Percentiles rank a stretch among this genome's conserved stretches.
Conservation (phyloP, 2,797 vertebrate species). For the Aselliscus stoliczkanus region DNA sequence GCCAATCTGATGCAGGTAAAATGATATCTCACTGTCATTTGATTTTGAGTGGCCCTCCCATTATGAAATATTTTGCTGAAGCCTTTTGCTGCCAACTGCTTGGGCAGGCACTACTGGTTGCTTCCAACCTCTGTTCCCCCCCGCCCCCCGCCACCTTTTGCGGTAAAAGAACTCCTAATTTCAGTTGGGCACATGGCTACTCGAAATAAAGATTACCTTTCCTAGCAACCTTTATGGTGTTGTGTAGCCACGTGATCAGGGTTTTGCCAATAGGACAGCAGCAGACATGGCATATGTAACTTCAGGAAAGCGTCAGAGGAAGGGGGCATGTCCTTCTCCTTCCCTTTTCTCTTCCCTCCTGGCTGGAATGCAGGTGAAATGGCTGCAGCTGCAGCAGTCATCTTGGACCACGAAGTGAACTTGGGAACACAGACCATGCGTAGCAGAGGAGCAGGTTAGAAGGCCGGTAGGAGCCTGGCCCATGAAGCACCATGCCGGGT, state of each 20-base stretch:
- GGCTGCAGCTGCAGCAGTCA: not conserved
- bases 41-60: not conserved
- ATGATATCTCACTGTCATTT: not conserved
- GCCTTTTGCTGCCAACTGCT: not conserved
- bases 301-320: not conserved
- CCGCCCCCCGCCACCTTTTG: too few relatives aligned
- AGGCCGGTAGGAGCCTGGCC: not conserved
- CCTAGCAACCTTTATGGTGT: not conserved
- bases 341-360: not conserved
- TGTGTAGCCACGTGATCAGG: not conserved
- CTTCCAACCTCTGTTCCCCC: not conserved
- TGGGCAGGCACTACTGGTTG: not conserved
- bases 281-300: not conserved
- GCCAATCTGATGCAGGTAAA: not conserved
- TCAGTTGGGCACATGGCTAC: not conserved
- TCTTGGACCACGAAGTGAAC: not conserved
- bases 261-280: not conserved
- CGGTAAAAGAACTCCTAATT: not conserved
- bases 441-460: not conserved
- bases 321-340: not conserved
- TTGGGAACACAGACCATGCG: not conserved
- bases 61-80: not conserved
- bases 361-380: not conserved
- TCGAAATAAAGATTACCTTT: not conserved
- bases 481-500: fast-evolving